Evolutionary conservation across 2,797 vertebrate genomes (phyloP).

Genomic region (Capromys pilorides): DNA sequence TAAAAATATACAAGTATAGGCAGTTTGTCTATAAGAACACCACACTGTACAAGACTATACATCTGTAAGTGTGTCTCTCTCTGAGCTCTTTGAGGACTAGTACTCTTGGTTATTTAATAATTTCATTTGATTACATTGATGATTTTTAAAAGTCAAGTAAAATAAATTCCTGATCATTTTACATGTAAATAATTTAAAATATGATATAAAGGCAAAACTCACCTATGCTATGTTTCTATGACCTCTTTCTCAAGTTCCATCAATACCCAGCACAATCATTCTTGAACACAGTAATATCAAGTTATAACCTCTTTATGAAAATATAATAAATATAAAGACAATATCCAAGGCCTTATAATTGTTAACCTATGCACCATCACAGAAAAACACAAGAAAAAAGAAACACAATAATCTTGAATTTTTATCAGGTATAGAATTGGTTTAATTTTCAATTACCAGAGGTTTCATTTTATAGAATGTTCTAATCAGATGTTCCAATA

Average conservation of each 20-base stretch:
- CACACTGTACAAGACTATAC: neutral
- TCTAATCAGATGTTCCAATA: constrained; percentile 13
- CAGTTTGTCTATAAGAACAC: neutral
- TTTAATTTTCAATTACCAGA: neutral
- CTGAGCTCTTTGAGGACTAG: neutral
- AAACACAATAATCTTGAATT: neutral
- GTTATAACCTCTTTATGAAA: neutral
- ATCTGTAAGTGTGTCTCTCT: neutral
- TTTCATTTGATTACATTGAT: neutral
- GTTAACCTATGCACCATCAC: neutral
- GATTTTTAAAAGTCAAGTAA: constrained; percentile 9
- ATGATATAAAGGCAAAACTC: neutral
- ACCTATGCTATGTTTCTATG: neutral
- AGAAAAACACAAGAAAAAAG: constrained; percentile 17
- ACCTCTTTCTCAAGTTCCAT: neutral
- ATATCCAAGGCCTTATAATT: neutral
- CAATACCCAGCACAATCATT: neutral
- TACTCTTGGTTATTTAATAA: neutral
- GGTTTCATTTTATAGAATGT: neutral
- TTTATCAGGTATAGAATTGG: neutral
- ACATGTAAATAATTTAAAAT: neutral
- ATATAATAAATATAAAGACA: constrained; percentile 31
- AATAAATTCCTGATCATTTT: constrained; percentile 22
- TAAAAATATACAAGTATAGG: neutral
- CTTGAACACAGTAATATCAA: neutral